Conservation (phyloP, 2,888 invertebrate species). For the Acleris cristana region DNA sequence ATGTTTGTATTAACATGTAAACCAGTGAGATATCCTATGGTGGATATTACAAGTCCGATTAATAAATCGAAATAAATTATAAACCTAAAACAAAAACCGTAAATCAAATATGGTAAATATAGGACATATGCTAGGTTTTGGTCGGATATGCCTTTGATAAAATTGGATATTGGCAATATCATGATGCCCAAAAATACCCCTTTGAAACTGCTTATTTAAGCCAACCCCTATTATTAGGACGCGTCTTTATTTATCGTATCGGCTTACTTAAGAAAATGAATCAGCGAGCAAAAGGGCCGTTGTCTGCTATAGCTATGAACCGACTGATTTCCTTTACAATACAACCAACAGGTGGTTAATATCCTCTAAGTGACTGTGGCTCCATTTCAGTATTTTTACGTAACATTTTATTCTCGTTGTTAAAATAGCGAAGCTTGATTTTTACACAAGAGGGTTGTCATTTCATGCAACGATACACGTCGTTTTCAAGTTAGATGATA, state of each 20-base stretch:
- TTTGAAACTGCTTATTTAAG: not conserved
- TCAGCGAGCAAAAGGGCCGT: slow-evolving; percentile 2
- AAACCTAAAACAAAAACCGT: too few species aligned
- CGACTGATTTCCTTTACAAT: slow-evolving; percentile 23
- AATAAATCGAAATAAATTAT: too few species aligned
- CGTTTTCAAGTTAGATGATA: too few species aligned
- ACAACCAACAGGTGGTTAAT: slow-evolving; percentile 33
- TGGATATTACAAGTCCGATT: too few species aligned
- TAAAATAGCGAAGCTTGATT: not conserved
- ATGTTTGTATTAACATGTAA: too few species aligned
- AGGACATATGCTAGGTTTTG: too few species aligned
- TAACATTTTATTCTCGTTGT: not conserved
- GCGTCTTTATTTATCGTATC: not conserved
- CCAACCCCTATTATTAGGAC: not conserved
- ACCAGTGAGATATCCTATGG: too few species aligned
- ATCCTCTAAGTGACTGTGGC: slow-evolving; percentile 13
- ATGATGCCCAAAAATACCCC: not conserved
- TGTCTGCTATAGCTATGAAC: slow-evolving; percentile 17
- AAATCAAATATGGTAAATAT: too few species aligned
- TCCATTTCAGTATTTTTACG: not conserved
- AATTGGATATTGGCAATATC: not conserved
- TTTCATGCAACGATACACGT: too few species aligned
- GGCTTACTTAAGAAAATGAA: slow-evolving; percentile 17
- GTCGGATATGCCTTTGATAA: too few species aligned
- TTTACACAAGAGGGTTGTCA: not conserved